Percentiles rank a stretch among this genome's conserved stretches.
Evolutionary conservation across 2,113 vertebrate genomes (phyloP).

Genomic region (Lepus americanus): DNA sequence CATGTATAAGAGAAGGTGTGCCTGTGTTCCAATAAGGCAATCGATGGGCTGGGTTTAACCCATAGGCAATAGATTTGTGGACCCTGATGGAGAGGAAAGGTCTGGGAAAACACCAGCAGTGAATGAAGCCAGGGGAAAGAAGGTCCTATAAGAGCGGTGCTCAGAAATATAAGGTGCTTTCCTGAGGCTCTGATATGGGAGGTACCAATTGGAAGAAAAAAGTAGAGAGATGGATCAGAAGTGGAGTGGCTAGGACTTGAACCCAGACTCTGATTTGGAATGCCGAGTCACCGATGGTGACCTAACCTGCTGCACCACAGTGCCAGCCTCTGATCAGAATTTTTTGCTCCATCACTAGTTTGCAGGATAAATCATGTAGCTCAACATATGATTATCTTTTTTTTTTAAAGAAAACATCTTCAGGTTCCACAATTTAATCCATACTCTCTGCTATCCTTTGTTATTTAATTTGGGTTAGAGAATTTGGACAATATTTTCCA

Average conservation of each 20-base stretch:
- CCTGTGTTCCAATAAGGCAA: neutral
- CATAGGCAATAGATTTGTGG: neutral
- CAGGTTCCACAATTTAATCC: conserved; percentile 28
- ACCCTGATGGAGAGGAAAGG: neutral
- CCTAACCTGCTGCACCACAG: too few relatives aligned
- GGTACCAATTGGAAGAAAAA: neutral
- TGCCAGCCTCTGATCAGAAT: neutral
- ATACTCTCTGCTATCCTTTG: neutral
- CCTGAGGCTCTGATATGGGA: neutral
- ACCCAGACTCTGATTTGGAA: too few relatives aligned
- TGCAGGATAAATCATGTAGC: neutral
- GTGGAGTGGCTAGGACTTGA: too few relatives aligned
- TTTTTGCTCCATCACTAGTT: neutral
- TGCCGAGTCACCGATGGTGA: too few relatives aligned
- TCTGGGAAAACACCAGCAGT: neutral
- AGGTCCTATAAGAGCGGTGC: neutral
- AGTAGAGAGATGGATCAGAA: neutral
- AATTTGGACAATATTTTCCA: conserved; percentile 46
- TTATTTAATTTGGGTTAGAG: conserved; percentile 45
- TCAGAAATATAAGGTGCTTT: neutral
- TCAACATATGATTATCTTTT: neutral
- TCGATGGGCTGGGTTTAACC: neutral
- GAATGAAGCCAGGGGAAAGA: neutral
- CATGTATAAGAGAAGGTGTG: neutral
- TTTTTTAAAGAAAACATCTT: neutral